Conservation (phyloP, 2,797 vertebrate species). For the Catostomus latipinnis region DNA sequence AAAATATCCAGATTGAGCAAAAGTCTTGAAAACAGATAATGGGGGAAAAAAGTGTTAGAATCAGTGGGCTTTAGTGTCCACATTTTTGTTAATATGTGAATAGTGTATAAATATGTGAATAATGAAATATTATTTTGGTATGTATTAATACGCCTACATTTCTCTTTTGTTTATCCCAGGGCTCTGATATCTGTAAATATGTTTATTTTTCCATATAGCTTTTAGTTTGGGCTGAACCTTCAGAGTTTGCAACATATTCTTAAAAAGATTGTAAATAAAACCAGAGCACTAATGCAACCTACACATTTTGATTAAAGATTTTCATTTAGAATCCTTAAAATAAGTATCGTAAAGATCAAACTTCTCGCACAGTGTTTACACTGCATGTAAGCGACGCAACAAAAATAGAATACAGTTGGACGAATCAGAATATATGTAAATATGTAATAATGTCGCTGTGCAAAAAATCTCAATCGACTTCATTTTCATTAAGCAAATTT, state of each 20-base stretch:
- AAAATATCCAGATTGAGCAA: slow-evolving; percentile 15
- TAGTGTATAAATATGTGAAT: slow-evolving; percentile 70
- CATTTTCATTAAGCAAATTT: not conserved
- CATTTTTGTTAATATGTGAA: slow-evolving; percentile 53
- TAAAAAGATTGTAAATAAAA: slow-evolving; percentile 6
- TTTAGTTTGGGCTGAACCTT: slow-evolving; percentile 7
- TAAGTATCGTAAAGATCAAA: slow-evolving; percentile 2
- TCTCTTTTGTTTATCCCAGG: not conserved
- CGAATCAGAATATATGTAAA: not conserved
- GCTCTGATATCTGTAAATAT: slow-evolving; percentile 27
- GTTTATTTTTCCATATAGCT: slow-evolving; percentile 19
- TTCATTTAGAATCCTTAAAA: not conserved
- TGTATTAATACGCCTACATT: slow-evolving; percentile 8
- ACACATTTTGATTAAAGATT: not conserved
- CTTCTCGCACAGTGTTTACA: not conserved
- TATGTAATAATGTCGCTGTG: not conserved
- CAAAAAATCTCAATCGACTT: not conserved
- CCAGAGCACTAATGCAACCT: slow-evolving; percentile 11
- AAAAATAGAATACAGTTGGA: not conserved
- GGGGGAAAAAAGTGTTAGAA: slow-evolving; percentile 26
- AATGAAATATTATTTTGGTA: slow-evolving; percentile 36
- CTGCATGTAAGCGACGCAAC: not conserved
- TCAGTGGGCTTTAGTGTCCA: slow-evolving; percentile 21
- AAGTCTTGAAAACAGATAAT: slow-evolving; percentile 3
- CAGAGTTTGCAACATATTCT: not conserved